Conservation (phyloP, 2,888 invertebrate species). For the Allacma fusca region DNA sequence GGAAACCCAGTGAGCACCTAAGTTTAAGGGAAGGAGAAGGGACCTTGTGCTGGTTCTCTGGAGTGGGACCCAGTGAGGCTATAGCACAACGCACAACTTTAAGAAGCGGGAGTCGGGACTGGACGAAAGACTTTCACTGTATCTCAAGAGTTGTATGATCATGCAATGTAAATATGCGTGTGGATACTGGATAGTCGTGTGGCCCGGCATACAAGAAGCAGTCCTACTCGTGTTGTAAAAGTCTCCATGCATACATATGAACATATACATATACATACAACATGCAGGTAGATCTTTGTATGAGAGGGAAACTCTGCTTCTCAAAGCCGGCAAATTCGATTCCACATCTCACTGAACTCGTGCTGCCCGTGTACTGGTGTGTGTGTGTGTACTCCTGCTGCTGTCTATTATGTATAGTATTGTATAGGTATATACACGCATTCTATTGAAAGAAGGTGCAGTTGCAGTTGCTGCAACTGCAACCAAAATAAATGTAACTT, state of each 20-base stretch:
- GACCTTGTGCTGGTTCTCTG: too few species aligned
- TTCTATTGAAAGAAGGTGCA: too few species aligned
- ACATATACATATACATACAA: not conserved
- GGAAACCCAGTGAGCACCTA: too few species aligned
- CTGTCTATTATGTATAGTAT: too few species aligned
- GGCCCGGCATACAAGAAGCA: not conserved
- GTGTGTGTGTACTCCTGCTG: too few species aligned
- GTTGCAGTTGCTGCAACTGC: too few species aligned
- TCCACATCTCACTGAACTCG: constrained; percentile 1
- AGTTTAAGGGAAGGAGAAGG: too few species aligned
- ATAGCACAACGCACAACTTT: too few species aligned
- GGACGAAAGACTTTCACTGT: constrained; percentile 62
- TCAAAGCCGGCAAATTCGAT: constrained; percentile 16
- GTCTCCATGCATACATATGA: not conserved
- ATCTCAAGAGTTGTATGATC: not conserved
- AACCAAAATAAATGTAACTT: too few species aligned
- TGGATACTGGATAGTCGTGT: constrained; percentile 1
- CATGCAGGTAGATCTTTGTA: not conserved
- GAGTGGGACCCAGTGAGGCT: too few species aligned
- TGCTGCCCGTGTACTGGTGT: not conserved
- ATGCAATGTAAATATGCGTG: constrained; percentile 1
- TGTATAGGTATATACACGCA: too few species aligned
- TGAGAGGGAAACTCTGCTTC: constrained; percentile 11
- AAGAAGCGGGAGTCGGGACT: constrained; percentile 22
- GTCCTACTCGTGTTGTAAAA: not conserved